Evolutionary conservation across 2,888 invertebrate species (phyloP).

Genomic region (Acrobasis suavella): DNA sequence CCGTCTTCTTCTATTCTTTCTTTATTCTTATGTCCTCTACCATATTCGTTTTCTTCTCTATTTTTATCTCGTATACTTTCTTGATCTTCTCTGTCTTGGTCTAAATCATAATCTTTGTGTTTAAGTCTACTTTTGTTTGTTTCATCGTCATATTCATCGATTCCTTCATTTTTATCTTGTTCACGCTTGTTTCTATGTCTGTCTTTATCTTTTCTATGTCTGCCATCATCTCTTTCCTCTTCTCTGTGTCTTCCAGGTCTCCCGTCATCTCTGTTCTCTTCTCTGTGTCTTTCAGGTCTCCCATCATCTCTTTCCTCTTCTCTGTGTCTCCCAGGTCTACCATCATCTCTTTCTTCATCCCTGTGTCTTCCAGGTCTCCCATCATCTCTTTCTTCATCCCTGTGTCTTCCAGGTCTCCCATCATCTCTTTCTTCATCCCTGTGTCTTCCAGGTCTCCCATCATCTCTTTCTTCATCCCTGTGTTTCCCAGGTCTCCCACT

Average conservation of each 20-base stretch:
- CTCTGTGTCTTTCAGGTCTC: no score
- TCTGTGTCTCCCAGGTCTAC: no score
- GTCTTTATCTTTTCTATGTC: no score
- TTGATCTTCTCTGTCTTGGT: background rate
- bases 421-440: background rate
- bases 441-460: background rate
- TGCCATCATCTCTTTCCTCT: no score
- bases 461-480: background rate
- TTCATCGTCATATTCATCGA: background rate
- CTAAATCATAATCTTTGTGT: no score
- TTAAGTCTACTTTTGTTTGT: background rate
- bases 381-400: background rate
- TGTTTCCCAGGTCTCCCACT: no score
- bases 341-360: no score
- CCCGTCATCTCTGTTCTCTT: no score
- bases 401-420: background rate
- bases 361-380: background rate
- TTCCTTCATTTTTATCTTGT: background rate
- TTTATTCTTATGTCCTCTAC: background rate
- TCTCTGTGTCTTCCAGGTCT: no score
- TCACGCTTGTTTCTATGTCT: background rate
- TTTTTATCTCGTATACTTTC: background rate
- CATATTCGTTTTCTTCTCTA: background rate
- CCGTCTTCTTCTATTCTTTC: background rate
- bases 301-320: no score